These are phyloP conservation scores for Plagiodera versicolora DNA, from an alignment of 2,888 invertebrate genomes.

Conservation along the genomic window DNA sequence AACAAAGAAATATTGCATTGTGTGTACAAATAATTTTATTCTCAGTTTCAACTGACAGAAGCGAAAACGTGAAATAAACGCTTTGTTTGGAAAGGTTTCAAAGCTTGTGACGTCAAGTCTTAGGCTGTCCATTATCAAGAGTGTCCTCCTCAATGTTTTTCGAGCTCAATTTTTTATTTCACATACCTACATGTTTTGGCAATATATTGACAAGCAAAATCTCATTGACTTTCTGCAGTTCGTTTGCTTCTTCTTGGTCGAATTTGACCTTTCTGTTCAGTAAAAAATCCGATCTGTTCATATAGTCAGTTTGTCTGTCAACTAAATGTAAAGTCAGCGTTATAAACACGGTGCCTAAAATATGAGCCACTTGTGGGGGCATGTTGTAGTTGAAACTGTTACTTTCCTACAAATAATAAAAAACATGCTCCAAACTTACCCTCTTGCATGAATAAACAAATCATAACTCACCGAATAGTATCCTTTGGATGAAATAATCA, in stretches of 20 bases:
- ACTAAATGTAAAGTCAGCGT: slow-evolving; percentile 79
- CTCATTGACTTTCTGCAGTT: slow-evolving; percentile 85
- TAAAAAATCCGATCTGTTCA: slow-evolving; percentile 78
- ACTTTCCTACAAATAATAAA: slow-evolving; percentile 59
- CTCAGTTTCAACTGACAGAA: no score
- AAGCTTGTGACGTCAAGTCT: no score
- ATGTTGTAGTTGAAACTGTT: slow-evolving; percentile 72
- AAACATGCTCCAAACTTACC: no score
- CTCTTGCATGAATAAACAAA: no score
- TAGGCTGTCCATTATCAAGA: no score
- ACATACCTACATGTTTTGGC: slow-evolving; percentile 84
- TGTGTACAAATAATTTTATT: no score
- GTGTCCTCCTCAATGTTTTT: no score
- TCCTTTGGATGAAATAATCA: slow-evolving; percentile 65
- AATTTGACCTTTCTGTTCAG: slow-evolving; percentile 77
- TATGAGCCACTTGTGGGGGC: slow-evolving; percentile 70
- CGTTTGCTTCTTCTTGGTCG: slow-evolving; percentile 83
- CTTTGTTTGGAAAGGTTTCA: no score
- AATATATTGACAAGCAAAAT: slow-evolving; percentile 89
- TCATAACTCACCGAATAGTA: slow-evolving; percentile 53
- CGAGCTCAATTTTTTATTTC: slow-evolving; percentile 15
- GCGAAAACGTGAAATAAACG: no score
- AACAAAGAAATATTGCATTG: no score
- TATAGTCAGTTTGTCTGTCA: slow-evolving; percentile 87
- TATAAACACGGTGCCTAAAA: slow-evolving; percentile 72